Evolutionary conservation across 1,140 invertebrate species (phyloP).

Genomic region (Dreissena polymorpha): DNA sequence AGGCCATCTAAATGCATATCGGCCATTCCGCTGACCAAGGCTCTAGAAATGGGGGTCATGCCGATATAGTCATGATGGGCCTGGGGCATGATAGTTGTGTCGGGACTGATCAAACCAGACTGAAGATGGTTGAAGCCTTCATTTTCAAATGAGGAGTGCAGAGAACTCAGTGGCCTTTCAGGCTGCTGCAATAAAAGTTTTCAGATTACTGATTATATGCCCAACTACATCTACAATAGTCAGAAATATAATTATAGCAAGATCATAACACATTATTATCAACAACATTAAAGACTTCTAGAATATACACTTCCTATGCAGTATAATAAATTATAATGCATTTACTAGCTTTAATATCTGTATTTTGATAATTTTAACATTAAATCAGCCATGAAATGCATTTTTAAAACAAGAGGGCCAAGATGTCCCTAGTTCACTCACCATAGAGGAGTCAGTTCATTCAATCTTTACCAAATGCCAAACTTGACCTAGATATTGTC

Average conservation of each 20-base stretch:
- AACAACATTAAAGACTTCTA: too few relatives aligned
- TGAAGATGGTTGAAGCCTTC: slow-evolving; percentile 76
- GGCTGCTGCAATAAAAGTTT: slow-evolving; percentile 18
- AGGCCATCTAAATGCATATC: slow-evolving; percentile 36
- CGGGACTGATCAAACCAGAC: slow-evolving; percentile 78
- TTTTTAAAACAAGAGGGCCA: too few relatives aligned
- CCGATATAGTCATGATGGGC: slow-evolving; percentile 48
- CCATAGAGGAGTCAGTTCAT: too few relatives aligned
- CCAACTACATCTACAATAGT: neutral
- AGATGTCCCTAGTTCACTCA: too few relatives aligned
- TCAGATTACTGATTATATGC: neutral
- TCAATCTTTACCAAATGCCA: too few relatives aligned
- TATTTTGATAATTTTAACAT: too few relatives aligned
- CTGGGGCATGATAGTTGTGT: slow-evolving; percentile 61
- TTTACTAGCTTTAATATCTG: too few relatives aligned
- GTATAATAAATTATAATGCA: too few relatives aligned
- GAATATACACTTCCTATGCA: too few relatives aligned
- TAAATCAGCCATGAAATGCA: too few relatives aligned
- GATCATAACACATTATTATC: neutral
- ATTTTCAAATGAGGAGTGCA: slow-evolving; percentile 78
- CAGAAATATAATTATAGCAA: too few relatives aligned
- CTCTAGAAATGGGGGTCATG: slow-evolving; percentile 18
- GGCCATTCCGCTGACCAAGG: slow-evolving; percentile 37
- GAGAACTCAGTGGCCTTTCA: slow-evolving; percentile 68
- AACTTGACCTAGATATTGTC: too few relatives aligned